Evolutionary conservation across 1,140 invertebrate species (phyloP), one percentile per base, ranked within the genome.

Genomic region (Hylaeus volcanicus): DNA sequence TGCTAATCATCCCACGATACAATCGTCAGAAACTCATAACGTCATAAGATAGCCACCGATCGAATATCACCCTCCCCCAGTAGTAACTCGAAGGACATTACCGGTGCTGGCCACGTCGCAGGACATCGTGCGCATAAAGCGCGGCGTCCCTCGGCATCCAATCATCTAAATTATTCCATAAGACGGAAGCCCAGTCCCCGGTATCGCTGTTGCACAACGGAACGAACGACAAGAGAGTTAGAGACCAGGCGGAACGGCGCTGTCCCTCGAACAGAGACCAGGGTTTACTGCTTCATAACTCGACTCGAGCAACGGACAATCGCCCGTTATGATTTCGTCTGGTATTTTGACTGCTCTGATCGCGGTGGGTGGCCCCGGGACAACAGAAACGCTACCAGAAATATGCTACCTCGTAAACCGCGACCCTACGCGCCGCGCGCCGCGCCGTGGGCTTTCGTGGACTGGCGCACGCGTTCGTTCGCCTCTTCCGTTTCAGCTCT

Each of bases 231-330:
- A 61, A 79, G 80, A 41, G 76, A 60, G 68, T 83, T 26, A 79
- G 63, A 82, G 43, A 66, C 76, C 69, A 65, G 76, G 68, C 61
- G 45, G 15, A 61, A 64, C 26, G 26, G 26, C 26, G 26, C 26
- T 26, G 26, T 26, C 26, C 26, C 26, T 26, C 26, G 26, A 26
- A 26, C 26, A 26, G 26, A 26, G 26, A 26, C 26, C 26, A 26
- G 83, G 79, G 83, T 93, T 93, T 93, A 93, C 89, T 93, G 93
- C 92, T 93, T 93, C 92, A 93, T 93, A 93, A 93, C 93, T 89
- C 81, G 88, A 79, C 70, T 78, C 77, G 84, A 68, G 84, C 81
- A 26, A 86, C 88, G 92, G 92, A 93, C 92, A 93, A 93, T 93
- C 93, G 91, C 82, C 88, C 88, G 91, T 93, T 93, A 93, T 93